Base-by-base conservation (phyloP, 1,140 invertebrate species). In the Lycorma delicatula region DNA sequence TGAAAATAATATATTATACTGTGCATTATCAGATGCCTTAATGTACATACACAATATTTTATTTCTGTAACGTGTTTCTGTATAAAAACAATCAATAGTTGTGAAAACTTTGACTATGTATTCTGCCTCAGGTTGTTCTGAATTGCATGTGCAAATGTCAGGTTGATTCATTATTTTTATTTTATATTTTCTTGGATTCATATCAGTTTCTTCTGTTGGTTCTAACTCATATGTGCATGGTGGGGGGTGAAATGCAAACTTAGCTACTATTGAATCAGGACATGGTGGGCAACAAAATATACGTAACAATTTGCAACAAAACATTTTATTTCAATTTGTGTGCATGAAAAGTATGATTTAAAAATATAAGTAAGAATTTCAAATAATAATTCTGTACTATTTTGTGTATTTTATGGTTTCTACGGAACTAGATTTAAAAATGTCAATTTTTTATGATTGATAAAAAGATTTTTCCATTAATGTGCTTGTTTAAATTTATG, bases 211-310 rank as follows among this genome's bases (percentile, higher is more conserved):
- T 12, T 29, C 9, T 12, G 29, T 29, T 6, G 54, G 23, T 57
- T 63, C 57, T 34, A 86, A 73, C 13, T 75, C 75, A 68, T 87
- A 89, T 11, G 83, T 85, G 47, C 83, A 76, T 66, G 86, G 80
- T 6, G 86, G 86, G 22, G 86, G 86, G 49, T 86, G 72, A 70
- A 89, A 89, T 31, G 86, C 86, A 65, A 88, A 71, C 74, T 89
- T 88, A 28, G 84, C 82, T 29, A 80, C 80, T 59, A 88, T 88
- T 62, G 76, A 71, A 2, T 81, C 82, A 38, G 86, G 86, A 70
- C 81, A 85, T 26, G 86, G 86, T 53, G 86, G 86, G 73, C 85
- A 89, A 69, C 86, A 89, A 69, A 89, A 87, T 52, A 89, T 74
- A 65, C 82, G 80, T 23, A 50, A 18, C 18, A 44, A 44, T 3